These are phyloP conservation scores for Amphiura filiformis DNA, from an alignment of 35 echinoderm and acorn worm genomes.

Conservation along the genomic window DNA sequence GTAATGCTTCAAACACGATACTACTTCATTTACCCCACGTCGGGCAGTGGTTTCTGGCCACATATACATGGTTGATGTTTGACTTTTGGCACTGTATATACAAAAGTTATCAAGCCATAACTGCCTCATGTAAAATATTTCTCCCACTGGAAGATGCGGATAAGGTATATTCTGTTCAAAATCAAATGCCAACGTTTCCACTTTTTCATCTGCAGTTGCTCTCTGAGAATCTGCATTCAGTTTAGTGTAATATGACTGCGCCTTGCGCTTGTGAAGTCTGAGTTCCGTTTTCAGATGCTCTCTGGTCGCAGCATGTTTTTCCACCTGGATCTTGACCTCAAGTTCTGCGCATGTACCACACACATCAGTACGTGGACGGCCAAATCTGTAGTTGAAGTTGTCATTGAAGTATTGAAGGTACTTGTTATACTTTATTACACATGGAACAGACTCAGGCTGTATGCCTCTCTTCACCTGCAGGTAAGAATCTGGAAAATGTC, in stretches of 20 bases:
- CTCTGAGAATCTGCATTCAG: neutral
- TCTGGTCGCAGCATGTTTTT: neutral
- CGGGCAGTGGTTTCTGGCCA: neutral
- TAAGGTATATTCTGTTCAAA: neutral
- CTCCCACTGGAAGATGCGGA: slow-evolving; percentile 23
- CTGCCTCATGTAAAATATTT: slow-evolving; percentile 23
- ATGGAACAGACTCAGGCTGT: neutral
- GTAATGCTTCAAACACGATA: slow-evolving; percentile 17
- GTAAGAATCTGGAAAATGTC: slow-evolving; percentile 20
- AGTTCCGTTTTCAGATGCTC: neutral
- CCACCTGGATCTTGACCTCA: neutral
- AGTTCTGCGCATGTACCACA: slow-evolving; percentile 16
- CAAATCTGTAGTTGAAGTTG: slow-evolving; percentile 40
- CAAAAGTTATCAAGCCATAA: slow-evolving; percentile 13
- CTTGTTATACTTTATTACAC: neutral
- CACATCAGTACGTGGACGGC: slow-evolving; percentile 26
- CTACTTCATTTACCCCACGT: slow-evolving; percentile 25
- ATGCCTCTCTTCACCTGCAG: slow-evolving; percentile 4
- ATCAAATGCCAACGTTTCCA: neutral
- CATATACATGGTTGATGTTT: slow-evolving; percentile 24
- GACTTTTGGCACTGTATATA: neutral
- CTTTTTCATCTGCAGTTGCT: neutral
- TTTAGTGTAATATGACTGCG: slow-evolving; percentile 1
- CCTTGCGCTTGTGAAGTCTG: slow-evolving; percentile 13
- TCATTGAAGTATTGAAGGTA: slow-evolving; percentile 27